Conservation (phyloP, 2,888 invertebrate species). For the Ischnus inquisitorius region DNA sequence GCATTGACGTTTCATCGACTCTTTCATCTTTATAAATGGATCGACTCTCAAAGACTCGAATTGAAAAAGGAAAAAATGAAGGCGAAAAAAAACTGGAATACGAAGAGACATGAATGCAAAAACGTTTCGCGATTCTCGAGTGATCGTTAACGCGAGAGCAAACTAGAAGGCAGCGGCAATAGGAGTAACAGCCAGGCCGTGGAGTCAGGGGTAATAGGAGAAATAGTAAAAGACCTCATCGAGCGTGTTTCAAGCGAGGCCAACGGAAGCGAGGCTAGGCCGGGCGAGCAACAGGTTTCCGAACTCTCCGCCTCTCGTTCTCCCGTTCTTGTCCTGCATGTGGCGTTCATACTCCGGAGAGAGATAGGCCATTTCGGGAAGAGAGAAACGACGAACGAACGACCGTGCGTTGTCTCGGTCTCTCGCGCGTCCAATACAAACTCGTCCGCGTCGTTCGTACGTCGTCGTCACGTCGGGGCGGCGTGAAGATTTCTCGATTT, state of each 20-base stretch:
- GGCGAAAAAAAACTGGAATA: neutral
- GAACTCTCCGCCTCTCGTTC: neutral
- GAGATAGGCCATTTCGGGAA: slow-evolving; percentile 44
- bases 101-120: slow-evolving; percentile 3
- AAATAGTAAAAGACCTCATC: slow-evolving; percentile 63
- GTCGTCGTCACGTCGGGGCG: neutral
- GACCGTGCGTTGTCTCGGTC: neutral
- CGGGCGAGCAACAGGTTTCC: slow-evolving; percentile 61
- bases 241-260: slow-evolving; percentile 28
- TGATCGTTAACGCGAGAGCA: slow-evolving; percentile 51
- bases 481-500: neutral
- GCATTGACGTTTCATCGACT: neutral
- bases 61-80: neutral
- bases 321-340: neutral
- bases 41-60: neutral
- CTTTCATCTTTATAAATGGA: neutral
- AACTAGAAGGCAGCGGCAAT: slow-evolving; percentile 31
- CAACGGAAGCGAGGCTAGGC: slow-evolving; percentile 33
- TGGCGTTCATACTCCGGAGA: slow-evolving; percentile 24
- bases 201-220: slow-evolving; percentile 45
- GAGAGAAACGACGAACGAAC: slow-evolving; percentile 37
- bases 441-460: slow-evolving; percentile 37
- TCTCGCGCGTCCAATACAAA: slow-evolving; percentile 29
- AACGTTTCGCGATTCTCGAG: slow-evolving; percentile 32
- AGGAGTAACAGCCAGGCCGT: slow-evolving; percentile 43